Evolutionary conservation across 2,797 vertebrate species (phyloP), one percentile per base, ranked within the genome.

Genomic region (Myotis findleyi): DNA sequence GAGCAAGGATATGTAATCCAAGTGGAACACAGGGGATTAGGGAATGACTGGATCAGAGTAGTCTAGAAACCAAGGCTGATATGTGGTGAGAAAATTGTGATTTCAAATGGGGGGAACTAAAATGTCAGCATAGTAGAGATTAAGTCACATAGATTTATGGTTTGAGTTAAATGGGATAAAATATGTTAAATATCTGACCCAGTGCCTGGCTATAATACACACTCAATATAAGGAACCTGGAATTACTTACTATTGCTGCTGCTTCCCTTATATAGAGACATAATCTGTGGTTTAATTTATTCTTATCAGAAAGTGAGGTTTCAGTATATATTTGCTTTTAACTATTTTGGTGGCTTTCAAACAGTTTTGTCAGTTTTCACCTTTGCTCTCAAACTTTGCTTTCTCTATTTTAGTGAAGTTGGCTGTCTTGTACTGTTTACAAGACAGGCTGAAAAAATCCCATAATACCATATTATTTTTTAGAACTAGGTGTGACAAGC

Each of bases 231-330:
- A 83, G 8, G 11, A 62, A 86, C n/a, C 41, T 86, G 30, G 33
- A 59, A 71, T 53, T 81, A 57, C 13, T 80, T 80, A n/a, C 8
- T 41, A 30, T 59, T 57, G 20, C 16, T 81, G 27, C 11, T 82
- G 14, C n/a, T 93, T 79, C 9, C 51, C 9, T 51, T 95, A 5
- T 47, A 47, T 73, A 76, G 71, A 81, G 80, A 89, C 2, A 33
- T 49, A 83, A 86, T 95, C 30, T 73, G 30, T 80, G 30, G 23
- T 91, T 91, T 89, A 83, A 94, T 95, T 93, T 88, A 75, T 87
- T 96, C 53, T 90, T 83, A 95, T 73, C 41, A 84, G 23, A 96
- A 94, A 89, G 64, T 94, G 41, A 95, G 13, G 90, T 95, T 93
- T 90, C 36, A 86, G n/a, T 88, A 68, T 80, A 71, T 91, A 92